phyloP scores from a whole-genome alignment of 2,113 vertebrate species.

The Malurus cyaneus region DNA sequence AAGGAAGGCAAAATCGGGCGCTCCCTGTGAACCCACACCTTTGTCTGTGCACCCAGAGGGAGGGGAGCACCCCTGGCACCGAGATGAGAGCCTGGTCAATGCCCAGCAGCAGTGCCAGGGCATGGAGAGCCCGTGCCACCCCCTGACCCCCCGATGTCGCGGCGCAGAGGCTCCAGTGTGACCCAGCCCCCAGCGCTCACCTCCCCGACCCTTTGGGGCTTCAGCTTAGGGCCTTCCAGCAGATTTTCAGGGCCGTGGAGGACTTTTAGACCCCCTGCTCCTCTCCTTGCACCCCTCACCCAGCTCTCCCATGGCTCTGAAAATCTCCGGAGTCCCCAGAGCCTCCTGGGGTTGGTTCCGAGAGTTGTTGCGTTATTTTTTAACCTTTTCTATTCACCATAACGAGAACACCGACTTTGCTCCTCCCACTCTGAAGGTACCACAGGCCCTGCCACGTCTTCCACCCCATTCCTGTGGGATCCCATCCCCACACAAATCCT shows the following conservation, averaged over 20 bases:
- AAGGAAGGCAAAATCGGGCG: background rate
- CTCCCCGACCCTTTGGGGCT: background rate
- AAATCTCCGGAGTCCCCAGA: background rate
- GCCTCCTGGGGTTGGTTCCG: background rate
- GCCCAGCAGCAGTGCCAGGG: background rate
- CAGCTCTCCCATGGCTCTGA: background rate
- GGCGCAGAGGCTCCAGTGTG: background rate
- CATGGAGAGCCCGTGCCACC: background rate
- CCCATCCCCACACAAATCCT: rapidly evolving
- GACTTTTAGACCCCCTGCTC: background rate
- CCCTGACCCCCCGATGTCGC: background rate
- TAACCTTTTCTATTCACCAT: slow-evolving; percentile 21
- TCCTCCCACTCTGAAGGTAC: background rate
- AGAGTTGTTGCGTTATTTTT: background rate
- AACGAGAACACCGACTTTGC: background rate
- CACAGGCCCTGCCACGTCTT: background rate
- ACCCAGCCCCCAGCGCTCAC: background rate
- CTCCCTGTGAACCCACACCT: background rate
- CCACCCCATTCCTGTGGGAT: background rate
- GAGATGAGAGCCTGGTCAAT: background rate
- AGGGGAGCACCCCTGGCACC: background rate
- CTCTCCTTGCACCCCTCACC: background rate
- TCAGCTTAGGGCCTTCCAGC: background rate
- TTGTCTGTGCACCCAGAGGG: background rate
- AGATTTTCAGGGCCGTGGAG: background rate